Percentiles rank a stretch among this genome's conserved stretches.
These are phyloP conservation scores for Cloeon dipterum DNA, from an alignment of 2,888 invertebrate genomes.

Conservation along the genomic window DNA sequence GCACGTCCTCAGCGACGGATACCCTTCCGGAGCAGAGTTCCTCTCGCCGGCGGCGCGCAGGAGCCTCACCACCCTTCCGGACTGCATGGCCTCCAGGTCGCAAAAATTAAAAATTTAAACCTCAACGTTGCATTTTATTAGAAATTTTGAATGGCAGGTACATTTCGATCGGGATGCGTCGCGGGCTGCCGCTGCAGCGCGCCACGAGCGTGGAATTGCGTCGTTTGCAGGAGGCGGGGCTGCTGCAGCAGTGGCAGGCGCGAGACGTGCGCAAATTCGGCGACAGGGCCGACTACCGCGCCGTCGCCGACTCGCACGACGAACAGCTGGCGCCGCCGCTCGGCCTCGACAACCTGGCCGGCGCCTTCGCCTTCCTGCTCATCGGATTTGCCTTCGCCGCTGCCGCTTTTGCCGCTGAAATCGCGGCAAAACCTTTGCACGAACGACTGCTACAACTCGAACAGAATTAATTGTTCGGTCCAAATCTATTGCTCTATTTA, in stretches of 20 bases:
- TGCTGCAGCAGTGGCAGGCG: neutral
- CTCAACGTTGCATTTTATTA: too few relatives aligned
- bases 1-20: neutral
- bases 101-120: too few relatives aligned
- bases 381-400: too few relatives aligned
- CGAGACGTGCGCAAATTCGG: neutral
- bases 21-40: neutral
- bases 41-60: neutral
- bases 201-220: neutral
- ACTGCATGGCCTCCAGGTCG: too few relatives aligned
- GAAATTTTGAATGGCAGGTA: too few relatives aligned
- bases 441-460: too few relatives aligned
- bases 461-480: too few relatives aligned
- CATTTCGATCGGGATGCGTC: neutral
- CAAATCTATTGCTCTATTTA: too few relatives aligned
- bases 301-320: neutral
- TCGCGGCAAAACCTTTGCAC: too few relatives aligned
- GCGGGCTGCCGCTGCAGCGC: neutral
- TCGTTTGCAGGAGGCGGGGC: neutral
- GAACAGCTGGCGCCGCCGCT: neutral
- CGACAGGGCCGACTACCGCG: neutral
- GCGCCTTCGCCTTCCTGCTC: conserved; percentile 1
- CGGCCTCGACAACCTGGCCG: neutral
- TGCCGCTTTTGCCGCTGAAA: too few relatives aligned
- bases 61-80: neutral